phyloP scores from a whole-genome alignment of 2,888 invertebrate genomes.

The Mimas tiliae region DNA sequence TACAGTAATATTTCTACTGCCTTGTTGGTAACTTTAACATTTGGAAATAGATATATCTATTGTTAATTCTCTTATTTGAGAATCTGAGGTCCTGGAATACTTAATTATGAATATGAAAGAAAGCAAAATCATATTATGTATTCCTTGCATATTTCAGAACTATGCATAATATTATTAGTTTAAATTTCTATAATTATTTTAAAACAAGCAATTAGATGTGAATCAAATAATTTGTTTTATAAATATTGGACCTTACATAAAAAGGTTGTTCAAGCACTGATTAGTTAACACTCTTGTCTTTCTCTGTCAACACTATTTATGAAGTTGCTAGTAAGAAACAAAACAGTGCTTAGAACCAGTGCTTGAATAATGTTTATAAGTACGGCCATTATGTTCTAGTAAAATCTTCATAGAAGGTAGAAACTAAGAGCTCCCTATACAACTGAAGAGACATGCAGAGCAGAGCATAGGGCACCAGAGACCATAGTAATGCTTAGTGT shows the following conservation, averaged over 20 bases:
- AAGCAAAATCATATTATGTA: conserved; percentile 1
- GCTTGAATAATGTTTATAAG: no score
- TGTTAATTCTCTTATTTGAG: background rate
- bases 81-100: background rate
- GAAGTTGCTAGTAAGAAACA: no score
- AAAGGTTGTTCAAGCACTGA: no score
- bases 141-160: background rate
- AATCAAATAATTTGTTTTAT: background rate
- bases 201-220: background rate
- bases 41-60: background rate
- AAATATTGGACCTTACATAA: no score
- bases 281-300: no score
- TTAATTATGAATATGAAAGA: background rate
- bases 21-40: conserved; percentile 11
- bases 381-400: background rate
- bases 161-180: conserved; percentile 1
- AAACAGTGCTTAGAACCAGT: no score
- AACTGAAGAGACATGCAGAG: background rate
- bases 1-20: conserved; percentile 11
- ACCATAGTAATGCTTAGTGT: background rate
- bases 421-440: background rate
- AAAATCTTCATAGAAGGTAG: background rate
- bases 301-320: no score
- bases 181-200: conserved; percentile 1
- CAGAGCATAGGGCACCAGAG: background rate